These are phyloP conservation scores for Cataglyphis albicans DNA, from an alignment of 2,888 invertebrate genomes.

Conservation along the genomic window DNA sequence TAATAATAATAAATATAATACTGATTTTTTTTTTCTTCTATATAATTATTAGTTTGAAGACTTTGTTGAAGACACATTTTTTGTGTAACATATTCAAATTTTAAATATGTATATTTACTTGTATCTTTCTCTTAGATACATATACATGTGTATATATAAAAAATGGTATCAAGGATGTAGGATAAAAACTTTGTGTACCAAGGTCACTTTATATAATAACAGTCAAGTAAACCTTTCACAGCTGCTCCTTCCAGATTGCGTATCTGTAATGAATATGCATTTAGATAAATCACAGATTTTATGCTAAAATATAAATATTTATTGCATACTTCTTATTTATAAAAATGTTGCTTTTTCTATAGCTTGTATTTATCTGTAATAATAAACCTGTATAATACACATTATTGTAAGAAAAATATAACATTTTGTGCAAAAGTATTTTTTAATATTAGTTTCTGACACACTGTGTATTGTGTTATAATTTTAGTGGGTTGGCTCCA, in stretches of 20 bases:
- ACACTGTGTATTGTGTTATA: constrained; percentile 20
- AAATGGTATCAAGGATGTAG: not conserved
- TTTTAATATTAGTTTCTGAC: not conserved
- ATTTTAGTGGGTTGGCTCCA: constrained; percentile 93
- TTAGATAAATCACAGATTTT: constrained; percentile 4
- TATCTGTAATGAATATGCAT: not conserved
- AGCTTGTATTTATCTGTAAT: not conserved
- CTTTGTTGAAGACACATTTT: no score
- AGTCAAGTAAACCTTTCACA: constrained; percentile 68
- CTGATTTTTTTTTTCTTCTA: not conserved
- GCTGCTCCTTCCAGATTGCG: not conserved
- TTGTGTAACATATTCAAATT: not conserved
- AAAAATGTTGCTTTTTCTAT: not conserved
- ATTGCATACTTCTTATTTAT: not conserved
- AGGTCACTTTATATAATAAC: constrained; percentile 63
- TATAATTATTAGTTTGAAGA: not conserved
- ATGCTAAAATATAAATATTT: not conserved
- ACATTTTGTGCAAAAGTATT: not conserved
- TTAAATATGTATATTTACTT: not conserved
- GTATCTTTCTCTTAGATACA: not conserved
- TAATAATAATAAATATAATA: constrained; percentile 5
- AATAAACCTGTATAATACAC: not conserved
- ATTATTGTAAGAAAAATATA: not conserved
- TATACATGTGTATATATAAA: not conserved
- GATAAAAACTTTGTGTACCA: constrained; percentile 55